Evolutionary conservation across 2,113 vertebrate genomes (phyloP).

Genomic region (Rhea pennata): DNA sequence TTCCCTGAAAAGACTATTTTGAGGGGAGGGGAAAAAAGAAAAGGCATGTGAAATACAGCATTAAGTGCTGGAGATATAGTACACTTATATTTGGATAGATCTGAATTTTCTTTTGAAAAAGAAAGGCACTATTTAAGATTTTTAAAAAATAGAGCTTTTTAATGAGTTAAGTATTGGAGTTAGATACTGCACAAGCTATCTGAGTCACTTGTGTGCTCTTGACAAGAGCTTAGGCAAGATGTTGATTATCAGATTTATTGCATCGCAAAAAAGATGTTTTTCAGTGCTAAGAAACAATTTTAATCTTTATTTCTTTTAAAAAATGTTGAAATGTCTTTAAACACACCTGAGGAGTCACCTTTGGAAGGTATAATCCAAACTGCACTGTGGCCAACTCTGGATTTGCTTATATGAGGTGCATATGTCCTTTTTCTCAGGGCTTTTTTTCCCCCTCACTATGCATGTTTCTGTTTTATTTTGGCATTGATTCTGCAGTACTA

Average conservation of each 20-base stretch:
- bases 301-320: background rate
- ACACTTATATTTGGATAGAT: background rate
- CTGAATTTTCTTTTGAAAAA: background rate
- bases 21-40: too few relatives aligned
- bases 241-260: background rate
- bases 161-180: background rate
- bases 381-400: background rate
- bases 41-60: fast-evolving
- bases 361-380: fast-evolving
- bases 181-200: background rate
- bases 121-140: too few relatives aligned
- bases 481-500: background rate
- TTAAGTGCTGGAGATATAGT: background rate
- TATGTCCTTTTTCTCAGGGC: background rate
- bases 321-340: background rate
- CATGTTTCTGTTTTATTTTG: conserved; percentile 11
- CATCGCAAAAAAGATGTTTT: background rate
- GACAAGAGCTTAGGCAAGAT: background rate
- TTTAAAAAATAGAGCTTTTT: background rate
- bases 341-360: background rate
- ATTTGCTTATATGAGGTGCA: fast-evolving
- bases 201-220: conserved; percentile 11
- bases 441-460: background rate
- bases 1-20: background rate
- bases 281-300: background rate